Conservation (phyloP, 2,113 vertebrate species). For the Pelecanoides urinatrix region DNA sequence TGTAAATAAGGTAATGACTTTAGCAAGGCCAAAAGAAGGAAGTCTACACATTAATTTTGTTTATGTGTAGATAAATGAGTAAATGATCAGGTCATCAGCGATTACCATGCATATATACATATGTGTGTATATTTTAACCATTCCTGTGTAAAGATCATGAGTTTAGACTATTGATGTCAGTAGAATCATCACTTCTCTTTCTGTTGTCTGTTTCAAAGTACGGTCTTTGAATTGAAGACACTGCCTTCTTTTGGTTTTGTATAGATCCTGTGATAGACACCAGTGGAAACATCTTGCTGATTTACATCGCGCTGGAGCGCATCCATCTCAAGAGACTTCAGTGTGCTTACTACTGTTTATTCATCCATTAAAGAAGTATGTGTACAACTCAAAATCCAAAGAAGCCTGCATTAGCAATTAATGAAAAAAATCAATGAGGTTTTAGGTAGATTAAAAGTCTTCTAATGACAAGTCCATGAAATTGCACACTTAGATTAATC, state of each 20-base stretch:
- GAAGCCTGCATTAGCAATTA: background rate
- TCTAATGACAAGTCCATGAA: background rate
- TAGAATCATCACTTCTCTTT: background rate
- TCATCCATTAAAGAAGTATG: background rate
- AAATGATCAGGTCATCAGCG: rapidly evolving
- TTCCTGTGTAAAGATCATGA: background rate
- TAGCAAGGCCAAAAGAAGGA: background rate
- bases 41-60: background rate
- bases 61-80: background rate
- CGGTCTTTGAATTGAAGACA: background rate
- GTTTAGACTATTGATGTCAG: background rate
- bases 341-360: background rate
- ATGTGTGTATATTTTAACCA: background rate
- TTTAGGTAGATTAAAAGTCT: conserved; percentile 38
- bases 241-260: background rate
- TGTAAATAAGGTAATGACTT: background rate
- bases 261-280: background rate
- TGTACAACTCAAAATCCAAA: background rate
- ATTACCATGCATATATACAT: rapidly evolving
- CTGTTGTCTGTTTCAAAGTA: background rate
- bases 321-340: background rate
- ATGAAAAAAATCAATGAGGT: background rate
- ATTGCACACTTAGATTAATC: background rate
- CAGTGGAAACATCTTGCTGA: background rate
- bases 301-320: background rate